Evolutionary conservation across 2,888 invertebrate genomes (phyloP).

Genomic region (Busseola fusca): DNA sequence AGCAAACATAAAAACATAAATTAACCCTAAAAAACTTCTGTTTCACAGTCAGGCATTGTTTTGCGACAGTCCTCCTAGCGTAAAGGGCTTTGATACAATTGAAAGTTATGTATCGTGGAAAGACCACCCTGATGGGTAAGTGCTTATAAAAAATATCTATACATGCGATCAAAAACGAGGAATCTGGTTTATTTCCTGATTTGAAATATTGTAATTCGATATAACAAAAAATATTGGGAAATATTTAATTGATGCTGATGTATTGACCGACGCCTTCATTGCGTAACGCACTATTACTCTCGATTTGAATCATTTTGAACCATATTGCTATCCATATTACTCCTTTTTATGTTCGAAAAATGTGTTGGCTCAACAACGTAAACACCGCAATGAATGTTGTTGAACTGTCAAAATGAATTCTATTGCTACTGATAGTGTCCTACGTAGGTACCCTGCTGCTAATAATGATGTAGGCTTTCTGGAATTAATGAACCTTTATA

Average conservation of each 20-base stretch:
- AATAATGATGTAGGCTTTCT: background rate
- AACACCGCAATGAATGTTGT: too few relatives aligned
- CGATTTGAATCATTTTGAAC: too few relatives aligned
- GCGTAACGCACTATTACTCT: too few relatives aligned
- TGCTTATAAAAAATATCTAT: background rate
- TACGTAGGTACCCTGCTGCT: too few relatives aligned
- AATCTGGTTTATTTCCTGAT: background rate
- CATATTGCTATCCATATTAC: too few relatives aligned
- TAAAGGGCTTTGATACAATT: slow-evolving; percentile 38
- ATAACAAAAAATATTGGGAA: background rate
- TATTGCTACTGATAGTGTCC: too few relatives aligned
- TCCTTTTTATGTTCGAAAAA: too few relatives aligned
- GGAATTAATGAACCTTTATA: background rate
- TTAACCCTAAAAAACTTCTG: background rate
- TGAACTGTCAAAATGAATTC: too few relatives aligned
- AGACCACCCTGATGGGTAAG: slow-evolving; percentile 45
- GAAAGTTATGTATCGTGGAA: slow-evolving; percentile 41
- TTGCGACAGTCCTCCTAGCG: slow-evolving; percentile 28
- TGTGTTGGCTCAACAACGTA: too few relatives aligned
- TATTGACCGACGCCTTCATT: too few relatives aligned
- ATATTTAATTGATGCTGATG: background rate
- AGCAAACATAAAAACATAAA: too few relatives aligned
- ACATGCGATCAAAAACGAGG: background rate
- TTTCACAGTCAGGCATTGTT: slow-evolving; percentile 11
- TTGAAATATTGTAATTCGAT: background rate